Conservation (phyloP, 2,888 invertebrate genomes). For the Tipula vernalis region DNA sequence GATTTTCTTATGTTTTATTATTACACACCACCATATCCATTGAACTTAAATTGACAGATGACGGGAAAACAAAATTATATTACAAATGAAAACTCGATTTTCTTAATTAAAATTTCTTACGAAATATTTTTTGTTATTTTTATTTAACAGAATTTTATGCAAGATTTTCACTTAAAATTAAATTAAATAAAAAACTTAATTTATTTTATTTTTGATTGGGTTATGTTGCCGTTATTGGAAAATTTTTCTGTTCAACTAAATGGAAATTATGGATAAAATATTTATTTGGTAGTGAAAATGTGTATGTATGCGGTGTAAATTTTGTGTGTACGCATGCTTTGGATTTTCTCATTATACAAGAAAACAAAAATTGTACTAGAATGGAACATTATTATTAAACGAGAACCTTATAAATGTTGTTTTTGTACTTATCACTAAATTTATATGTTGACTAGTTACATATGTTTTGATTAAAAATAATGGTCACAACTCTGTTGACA, state of each 20-base stretch:
- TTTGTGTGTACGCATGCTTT: background rate
- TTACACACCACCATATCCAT: background rate
- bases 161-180: background rate
- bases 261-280: background rate
- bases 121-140: background rate
- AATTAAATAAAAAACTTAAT: background rate
- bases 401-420: background rate
- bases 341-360: background rate
- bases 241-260: background rate
- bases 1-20: background rate
- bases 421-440: background rate
- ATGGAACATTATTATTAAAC: background rate
- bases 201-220: background rate
- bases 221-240: background rate
- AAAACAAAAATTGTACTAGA: background rate
- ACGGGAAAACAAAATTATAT: background rate
- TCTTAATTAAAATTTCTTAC: background rate
- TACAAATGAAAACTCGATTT: background rate
- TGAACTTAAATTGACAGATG: conserved; percentile 9
- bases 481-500: background rate
- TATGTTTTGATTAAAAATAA: background rate
- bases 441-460: background rate
- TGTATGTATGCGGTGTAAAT: background rate
- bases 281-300: background rate
- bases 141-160: background rate